phyloP scores from a whole-genome alignment of 2,888 invertebrate species.

The Synanthedon myopaeformis region DNA sequence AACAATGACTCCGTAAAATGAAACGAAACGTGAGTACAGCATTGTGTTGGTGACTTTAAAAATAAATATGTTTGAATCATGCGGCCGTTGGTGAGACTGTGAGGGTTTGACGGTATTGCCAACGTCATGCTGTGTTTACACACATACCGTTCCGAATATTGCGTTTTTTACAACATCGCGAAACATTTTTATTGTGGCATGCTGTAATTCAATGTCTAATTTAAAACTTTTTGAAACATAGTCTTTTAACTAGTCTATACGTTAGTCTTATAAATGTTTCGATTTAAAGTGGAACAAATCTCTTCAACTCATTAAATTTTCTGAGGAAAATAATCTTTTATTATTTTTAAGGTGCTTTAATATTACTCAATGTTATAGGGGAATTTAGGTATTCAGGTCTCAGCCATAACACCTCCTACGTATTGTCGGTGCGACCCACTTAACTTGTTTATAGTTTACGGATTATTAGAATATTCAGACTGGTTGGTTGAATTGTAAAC shows the following conservation, averaged over 20 bases:
- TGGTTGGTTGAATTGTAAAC: not conserved
- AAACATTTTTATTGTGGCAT: not conserved
- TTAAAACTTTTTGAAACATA: not conserved
- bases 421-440: conserved; percentile 29
- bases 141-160: not conserved
- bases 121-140: conserved; percentile 42
- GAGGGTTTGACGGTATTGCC: conserved; percentile 23
- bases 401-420: conserved; percentile 31
- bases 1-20: conserved; percentile 38
- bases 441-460: conserved; percentile 32
- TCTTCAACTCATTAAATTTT: not conserved
- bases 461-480: conserved; percentile 32
- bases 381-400: conserved; percentile 26
- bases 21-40: conserved; percentile 62
- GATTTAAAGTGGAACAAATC: not conserved
- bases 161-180: not conserved
- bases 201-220: not conserved
- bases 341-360: not conserved
- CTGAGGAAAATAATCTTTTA: not conserved
- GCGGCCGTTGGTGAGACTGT: conserved; percentile 29
- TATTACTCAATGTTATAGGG: conserved; percentile 1
- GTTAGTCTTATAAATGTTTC: not conserved
- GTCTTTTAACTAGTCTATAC: no score
- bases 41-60: not conserved
- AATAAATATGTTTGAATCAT: not conserved